Base-by-base conservation (phyloP, 2,113 vertebrate species). In the Neolamprologus caudopunctatus region DNA sequence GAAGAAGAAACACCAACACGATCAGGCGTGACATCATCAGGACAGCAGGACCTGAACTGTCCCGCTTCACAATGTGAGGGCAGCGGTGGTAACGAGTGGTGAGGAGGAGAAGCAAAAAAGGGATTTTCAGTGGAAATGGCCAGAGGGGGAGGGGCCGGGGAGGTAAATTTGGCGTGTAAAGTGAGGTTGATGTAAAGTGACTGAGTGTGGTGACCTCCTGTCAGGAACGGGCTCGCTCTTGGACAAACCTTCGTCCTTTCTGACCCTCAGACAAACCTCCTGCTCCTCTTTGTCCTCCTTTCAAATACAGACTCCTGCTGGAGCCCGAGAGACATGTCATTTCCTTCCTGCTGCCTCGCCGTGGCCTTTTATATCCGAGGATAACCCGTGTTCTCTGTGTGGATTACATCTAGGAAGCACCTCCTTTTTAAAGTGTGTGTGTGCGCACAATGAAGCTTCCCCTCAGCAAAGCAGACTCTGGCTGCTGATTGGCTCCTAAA, bases 81-180 rank as follows among this genome's bases (percentile, higher is more conserved):
- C 71, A 28, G 11, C 6, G 28, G 3, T 26, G 50, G 40, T 66
- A 40, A 81, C 19, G 50, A 75, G 61, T 9, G 57, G 13, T 16
- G 35, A 75, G 45, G n/a, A 82, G 5, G 14, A 35, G 24, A 71
- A 87, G 71, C n/a, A 31, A 80, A 81, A 35, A 37, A 86, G 61
- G 21, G 50, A 51, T n/a, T 58, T 89, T 91, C 35, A 45, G 82
- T 68, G 47, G 63, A 37, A 68, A 33, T 33, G 54, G 57, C 61
- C 54, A 57, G 61, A 82, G 58, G 10, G 26, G 85, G 50, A 83
- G 51, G 51, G 61, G 87, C 81, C 37, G 9, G 17, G 73, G 81
- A 87, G 90, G 88, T 92, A 94, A 96, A 96, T 94, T 92, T 95
- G 92, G 88, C 95, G 92, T 95, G 93, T 95, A 95, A 95, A 95